Evolutionary conservation across 2,113 vertebrate genomes (phyloP).

Genomic region (Oostethus manadensis): DNA sequence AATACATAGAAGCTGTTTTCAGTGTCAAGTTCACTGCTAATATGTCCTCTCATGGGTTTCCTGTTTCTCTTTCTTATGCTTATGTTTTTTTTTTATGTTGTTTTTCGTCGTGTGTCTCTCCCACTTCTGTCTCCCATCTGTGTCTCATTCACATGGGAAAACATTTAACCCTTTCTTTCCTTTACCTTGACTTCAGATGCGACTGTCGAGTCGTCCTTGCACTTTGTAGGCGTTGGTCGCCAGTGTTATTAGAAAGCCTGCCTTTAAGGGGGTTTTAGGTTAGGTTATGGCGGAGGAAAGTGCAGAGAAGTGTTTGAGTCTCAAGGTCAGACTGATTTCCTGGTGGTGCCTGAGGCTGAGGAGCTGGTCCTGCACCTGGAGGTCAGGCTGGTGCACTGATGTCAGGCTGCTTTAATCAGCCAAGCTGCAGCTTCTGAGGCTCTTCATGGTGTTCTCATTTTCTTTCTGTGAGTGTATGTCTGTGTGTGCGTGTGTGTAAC

Average conservation of each 20-base stretch:
- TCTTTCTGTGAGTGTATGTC: conserved; percentile 21
- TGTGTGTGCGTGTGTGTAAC: conserved; percentile 20
- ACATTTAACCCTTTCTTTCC: conserved; percentile 16
- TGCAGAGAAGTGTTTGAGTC: conserved; percentile 45
- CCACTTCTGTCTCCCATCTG: conserved; percentile 40
- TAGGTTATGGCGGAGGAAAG: conserved; percentile 35
- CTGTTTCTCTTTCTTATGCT: conserved; percentile 13
- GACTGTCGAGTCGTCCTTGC: conserved; percentile 29
- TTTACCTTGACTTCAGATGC: background rate
- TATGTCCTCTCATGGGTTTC: background rate
- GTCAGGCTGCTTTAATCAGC: conserved; percentile 72
- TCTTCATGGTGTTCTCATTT: conserved; percentile 53
- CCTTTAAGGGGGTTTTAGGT: conserved; percentile 34
- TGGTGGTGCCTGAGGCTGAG: conserved; percentile 43
- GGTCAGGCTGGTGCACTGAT: conserved; percentile 60
- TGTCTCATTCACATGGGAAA: conserved; percentile 41
- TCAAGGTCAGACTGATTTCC: conserved; percentile 53
- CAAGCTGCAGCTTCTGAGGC: conserved; percentile 55
- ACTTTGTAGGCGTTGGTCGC: conserved; percentile 21
- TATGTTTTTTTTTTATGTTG: conserved; percentile 12
- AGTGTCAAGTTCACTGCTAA: conserved; percentile 21
- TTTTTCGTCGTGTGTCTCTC: conserved; percentile 7
- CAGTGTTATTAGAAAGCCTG: conserved; percentile 19
- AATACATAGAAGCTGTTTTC: background rate
- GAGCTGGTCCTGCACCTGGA: conserved; percentile 64